Evolutionary conservation across 2,113 vertebrate genomes (phyloP).

Genomic region (Phaetusa simplex): DNA sequence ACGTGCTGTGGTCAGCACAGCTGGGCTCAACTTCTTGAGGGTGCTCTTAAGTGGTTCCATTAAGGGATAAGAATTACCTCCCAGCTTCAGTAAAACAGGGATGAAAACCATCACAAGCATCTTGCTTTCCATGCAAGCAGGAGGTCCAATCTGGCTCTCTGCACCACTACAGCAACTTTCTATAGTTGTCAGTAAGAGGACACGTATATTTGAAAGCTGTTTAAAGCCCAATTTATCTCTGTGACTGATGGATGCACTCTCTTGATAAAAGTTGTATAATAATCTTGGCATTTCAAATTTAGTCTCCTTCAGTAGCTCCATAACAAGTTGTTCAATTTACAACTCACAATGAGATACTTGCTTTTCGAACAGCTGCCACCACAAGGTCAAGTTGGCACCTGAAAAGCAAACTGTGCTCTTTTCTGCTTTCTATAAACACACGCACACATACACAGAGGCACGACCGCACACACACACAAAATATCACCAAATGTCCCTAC

Average conservation of each 20-base stretch:
- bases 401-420: conserved; percentile 60
- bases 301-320: conserved; percentile 57
- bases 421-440: conserved; percentile 39
- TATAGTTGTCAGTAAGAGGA: neutral
- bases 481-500: conserved; percentile 6
- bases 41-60: neutral
- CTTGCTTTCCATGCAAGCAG: neutral
- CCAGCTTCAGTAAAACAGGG: neutral
- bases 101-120: neutral
- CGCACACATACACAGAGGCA: neutral
- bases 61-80: neutral
- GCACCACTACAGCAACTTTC: neutral
- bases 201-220: neutral
- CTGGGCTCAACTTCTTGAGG: neutral
- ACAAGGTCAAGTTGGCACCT: conserved; percentile 57
- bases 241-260: conserved; percentile 34
- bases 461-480: neutral
- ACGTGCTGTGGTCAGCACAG: neutral
- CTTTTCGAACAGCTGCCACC: conserved; percentile 43
- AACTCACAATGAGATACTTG: conserved; percentile 37
- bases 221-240: conserved; percentile 33
- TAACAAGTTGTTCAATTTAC: conserved; percentile 49
- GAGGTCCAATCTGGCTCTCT: neutral
- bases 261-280: conserved; percentile 31
- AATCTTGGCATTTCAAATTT: conserved; percentile 58